Percentiles rank a stretch among this genome's conserved stretches.
Conservation (phyloP, 1,140 invertebrate species). For the Pogonomyrmex californicus region DNA sequence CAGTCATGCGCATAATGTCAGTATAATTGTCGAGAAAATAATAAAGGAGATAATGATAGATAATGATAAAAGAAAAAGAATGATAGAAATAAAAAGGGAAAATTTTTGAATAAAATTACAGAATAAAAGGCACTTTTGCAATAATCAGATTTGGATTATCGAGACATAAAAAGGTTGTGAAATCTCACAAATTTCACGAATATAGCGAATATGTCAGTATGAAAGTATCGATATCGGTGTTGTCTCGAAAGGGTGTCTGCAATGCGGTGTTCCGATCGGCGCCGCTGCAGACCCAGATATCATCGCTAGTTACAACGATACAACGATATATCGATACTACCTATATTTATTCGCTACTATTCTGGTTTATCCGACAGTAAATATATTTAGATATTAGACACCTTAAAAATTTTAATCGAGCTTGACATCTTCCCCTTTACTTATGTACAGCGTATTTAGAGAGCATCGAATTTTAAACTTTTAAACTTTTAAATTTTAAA, state of each 20-base stretch:
- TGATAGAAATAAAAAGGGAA: not conserved
- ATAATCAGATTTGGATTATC: not conserved
- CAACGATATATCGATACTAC: not conserved
- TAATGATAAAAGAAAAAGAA: not conserved
- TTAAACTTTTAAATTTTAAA: not conserved
- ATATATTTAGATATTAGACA: not conserved
- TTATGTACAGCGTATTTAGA: not conserved
- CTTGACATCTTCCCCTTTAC: not conserved
- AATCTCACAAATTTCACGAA: not conserved
- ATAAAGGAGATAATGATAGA: not conserved
- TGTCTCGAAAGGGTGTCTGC: constrained; percentile 43
- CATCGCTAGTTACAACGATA: constrained; percentile 10
- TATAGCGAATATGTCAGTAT: not conserved
- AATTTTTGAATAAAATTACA: not conserved
- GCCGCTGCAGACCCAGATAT: constrained; percentile 14
- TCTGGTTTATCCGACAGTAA: not conserved
- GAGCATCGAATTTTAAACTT: not conserved
- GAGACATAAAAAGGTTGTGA: not conserved
- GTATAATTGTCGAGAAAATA: not conserved
- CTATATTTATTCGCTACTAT: not conserved
- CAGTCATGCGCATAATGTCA: not conserved
- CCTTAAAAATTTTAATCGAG: not conserved
- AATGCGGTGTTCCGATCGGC: constrained; percentile 55
- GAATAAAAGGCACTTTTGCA: not conserved
- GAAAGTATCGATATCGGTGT: not conserved